Conservation (phyloP, 2,113 vertebrate genomes). For the Buteo buteo region DNA sequence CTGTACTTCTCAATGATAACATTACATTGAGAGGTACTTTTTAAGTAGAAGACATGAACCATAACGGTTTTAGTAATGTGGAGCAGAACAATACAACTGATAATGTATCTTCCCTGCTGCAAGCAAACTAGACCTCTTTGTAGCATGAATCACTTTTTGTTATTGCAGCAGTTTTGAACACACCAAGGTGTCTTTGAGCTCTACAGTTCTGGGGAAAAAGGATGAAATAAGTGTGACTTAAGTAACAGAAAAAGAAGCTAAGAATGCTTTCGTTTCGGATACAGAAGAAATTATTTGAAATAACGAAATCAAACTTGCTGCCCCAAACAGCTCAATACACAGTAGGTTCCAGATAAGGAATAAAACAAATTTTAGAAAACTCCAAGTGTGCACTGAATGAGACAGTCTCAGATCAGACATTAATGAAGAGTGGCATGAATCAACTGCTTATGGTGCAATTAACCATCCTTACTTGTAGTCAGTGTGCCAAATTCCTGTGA, state of each 20-base stretch:
- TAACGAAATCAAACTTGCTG: neutral
- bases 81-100: neutral
- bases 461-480: neutral
- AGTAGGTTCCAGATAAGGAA: neutral
- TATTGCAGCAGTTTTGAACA: neutral
- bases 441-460: neutral
- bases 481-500: neutral
- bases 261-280: neutral
- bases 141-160: neutral
- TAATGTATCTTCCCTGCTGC: neutral
- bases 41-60: neutral
- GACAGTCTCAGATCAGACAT: neutral
- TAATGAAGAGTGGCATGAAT: neutral
- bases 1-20: neutral
- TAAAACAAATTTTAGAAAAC: neutral
- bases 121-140: neutral
- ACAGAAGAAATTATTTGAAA: neutral
- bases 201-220: neutral
- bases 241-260: neutral
- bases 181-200: neutral
- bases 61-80: neutral
- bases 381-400: neutral
- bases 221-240: neutral
- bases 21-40: neutral
- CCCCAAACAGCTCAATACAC: neutral